These are phyloP conservation scores for Amblyopsis hoosieri DNA, from an alignment of 2,797 vertebrate species.

Conservation along the genomic window DNA sequence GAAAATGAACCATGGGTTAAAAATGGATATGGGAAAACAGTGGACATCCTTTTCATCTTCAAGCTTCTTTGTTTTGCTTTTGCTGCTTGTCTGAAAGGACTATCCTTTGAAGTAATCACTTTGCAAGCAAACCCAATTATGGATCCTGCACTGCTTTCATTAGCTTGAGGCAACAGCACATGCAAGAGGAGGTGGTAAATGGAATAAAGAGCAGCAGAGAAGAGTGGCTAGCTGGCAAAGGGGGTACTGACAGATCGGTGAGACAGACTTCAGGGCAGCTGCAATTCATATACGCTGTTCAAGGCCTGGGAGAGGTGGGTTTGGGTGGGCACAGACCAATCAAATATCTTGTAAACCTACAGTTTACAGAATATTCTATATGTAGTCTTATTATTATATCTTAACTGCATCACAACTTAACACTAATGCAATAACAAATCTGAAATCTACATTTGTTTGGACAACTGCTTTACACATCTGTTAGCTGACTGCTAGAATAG, in stretches of 20 bases:
- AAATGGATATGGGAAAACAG: conserved; percentile 41
- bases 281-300: conserved; percentile 19
- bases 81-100: conserved; percentile 35
- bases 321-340: too few relatives aligned
- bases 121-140: conserved; percentile 36
- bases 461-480: too few relatives aligned
- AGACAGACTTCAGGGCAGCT: conserved; percentile 15
- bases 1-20: conserved; percentile 40
- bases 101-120: conserved; percentile 38
- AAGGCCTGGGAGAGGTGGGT: conserved; percentile 6
- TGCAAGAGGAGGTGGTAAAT: conserved; percentile 18
- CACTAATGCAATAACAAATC: too few relatives aligned
- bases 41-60: conserved; percentile 23
- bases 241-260: conserved; percentile 29
- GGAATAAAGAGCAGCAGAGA: conserved; percentile 36
- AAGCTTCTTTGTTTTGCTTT: conserved; percentile 38
- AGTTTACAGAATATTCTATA: too few relatives aligned
- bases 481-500: too few relatives aligned
- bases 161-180: conserved; percentile 17
- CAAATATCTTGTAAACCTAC: too few relatives aligned
- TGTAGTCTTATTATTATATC: too few relatives aligned
- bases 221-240: conserved; percentile 17
- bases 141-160: conserved; percentile 24
- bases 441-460: too few relatives aligned
- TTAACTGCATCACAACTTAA: too few relatives aligned